phyloP scores from a whole-genome alignment of 2,888 invertebrate species.

The Epistrophe grossulariae region DNA sequence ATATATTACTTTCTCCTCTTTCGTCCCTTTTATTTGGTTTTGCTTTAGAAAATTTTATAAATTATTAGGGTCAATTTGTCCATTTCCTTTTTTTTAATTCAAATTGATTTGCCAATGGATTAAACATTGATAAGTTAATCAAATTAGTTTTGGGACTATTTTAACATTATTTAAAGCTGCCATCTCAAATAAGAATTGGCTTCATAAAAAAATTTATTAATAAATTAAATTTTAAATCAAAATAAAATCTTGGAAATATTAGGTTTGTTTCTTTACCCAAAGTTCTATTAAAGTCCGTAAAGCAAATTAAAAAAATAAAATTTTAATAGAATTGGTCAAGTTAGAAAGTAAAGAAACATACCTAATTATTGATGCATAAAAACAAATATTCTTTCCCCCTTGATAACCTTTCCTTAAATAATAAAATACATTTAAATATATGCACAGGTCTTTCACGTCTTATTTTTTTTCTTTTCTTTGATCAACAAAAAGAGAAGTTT shows the following conservation, averaged over 20 bases:
- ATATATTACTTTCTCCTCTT: conserved; percentile 9
- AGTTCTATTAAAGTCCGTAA: too few relatives aligned
- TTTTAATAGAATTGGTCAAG: too few relatives aligned
- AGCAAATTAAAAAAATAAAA: too few relatives aligned
- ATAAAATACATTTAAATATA: conserved; percentile 1
- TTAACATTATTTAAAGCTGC: not conserved
- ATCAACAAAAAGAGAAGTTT: not conserved
- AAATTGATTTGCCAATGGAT: conserved; percentile 32
- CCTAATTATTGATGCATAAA: too few relatives aligned
- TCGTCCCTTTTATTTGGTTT: conserved; percentile 6
- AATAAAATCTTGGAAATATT: too few relatives aligned
- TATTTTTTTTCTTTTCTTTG: not conserved
- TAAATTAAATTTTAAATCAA: not conserved
- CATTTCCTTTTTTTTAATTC: conserved; percentile 27
- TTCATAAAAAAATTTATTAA: not conserved
- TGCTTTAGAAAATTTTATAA: not conserved
- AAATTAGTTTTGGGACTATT: not conserved
- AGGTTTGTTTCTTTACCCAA: too few relatives aligned
- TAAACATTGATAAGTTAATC: not conserved
- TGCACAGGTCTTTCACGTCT: conserved; percentile 35
- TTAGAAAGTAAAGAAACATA: too few relatives aligned
- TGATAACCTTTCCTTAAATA: too few relatives aligned
- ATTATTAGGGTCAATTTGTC: conserved; percentile 44
- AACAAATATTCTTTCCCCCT: too few relatives aligned
- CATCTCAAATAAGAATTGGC: rapidly evolving